These are phyloP conservation scores for Slavum lentiscoides DNA, from an alignment of 2,888 invertebrate species.

Conservation along the genomic window DNA sequence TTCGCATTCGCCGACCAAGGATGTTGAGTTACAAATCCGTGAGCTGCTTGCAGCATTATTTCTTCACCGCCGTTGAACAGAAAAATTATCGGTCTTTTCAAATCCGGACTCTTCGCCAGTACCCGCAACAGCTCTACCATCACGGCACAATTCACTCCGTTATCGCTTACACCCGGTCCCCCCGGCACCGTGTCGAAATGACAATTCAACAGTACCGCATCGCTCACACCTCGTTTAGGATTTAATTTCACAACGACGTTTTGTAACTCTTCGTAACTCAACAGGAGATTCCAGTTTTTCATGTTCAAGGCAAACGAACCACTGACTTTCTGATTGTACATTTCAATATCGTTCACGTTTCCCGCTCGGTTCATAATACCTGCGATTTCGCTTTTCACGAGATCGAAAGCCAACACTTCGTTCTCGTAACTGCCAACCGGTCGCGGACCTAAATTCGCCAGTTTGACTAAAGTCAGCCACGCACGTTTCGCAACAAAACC, in stretches of 20 bases:
- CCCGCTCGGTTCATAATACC: conserved; percentile 58
- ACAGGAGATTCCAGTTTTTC: conserved; percentile 61
- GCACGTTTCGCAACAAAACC: conserved; percentile 57
- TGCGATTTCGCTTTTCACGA: conserved; percentile 59
- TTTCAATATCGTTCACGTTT: conserved; percentile 58
- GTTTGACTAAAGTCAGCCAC: conserved; percentile 55
- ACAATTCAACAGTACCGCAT: conserved; percentile 64
- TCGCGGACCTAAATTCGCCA: conserved; percentile 57
- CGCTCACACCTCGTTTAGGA: conserved; percentile 56
- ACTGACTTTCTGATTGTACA: conserved; percentile 62
- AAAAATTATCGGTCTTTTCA: conserved; percentile 77
- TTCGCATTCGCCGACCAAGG: conserved; percentile 73
- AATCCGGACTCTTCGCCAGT: conserved; percentile 66
- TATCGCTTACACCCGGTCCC: conserved; percentile 74
- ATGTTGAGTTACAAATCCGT: conserved; percentile 90
- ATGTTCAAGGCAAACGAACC: conserved; percentile 60
- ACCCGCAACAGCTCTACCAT: conserved; percentile 81
- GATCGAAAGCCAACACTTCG: conserved; percentile 60
- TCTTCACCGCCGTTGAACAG: conserved; percentile 92
- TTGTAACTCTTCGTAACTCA: conserved; percentile 58
- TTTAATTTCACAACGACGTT: conserved; percentile 63
- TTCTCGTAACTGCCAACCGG: conserved; percentile 58
- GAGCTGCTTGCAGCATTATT: conserved; percentile 80
- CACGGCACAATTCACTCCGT: conserved; percentile 84
- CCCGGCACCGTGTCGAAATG: conserved; percentile 63